Base-by-base conservation (phyloP, 2,113 vertebrate species). In the Tragelaphus buxtoni region DNA sequence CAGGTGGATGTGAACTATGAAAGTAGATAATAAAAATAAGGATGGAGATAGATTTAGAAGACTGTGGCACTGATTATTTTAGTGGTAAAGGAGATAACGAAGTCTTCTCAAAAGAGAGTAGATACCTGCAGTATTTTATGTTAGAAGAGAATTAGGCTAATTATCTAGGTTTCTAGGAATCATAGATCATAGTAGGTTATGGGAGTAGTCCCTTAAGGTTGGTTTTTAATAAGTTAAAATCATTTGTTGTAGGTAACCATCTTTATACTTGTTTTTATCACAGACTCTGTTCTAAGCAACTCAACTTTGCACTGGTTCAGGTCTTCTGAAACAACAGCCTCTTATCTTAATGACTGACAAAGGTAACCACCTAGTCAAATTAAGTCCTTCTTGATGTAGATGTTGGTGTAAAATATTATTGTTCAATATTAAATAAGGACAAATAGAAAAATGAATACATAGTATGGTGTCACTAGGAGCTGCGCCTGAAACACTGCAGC, bases 201-300 rank as follows among this genome's bases (percentile, higher is more conserved):
- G 51, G 16, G 18, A 56, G 4, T 89, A 32, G 45, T 91, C 83
- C 60, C n/a, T 5, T 55, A 74, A 91, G 42, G 10, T 51, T 87
- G 28, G 7, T 79, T 96, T 86, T 94, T 55, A 53, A 65, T 85
- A 55, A 76, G 18, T 84, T 26, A 74, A 69, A 93, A 42, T 61
- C 16, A 76, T 87, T 90, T 63, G 17, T 80, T 61, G 76, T 11
- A 22, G 35, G 61, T 98, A 96, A 97, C 88, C 26, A 9, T 96
- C 58, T 98, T 72, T 77, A 60, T 92, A 20, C 94, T 96, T 98
- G 39, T 97, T 97, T 97, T 96, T 97, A 88, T 91, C 94, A 92
- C 95, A 97, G 97, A 97, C 94, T 81, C 55, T 85, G 95, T 94
- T 97, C 81, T 97, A 97, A 96, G 61, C 95, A 96, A 95, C 61